A percentile compares a stretch with the other conserved stretches of the same genome.
These are phyloP conservation scores for Hemitrygon akajei DNA, from an alignment of 2,797 vertebrate species.

Conservation along the genomic window DNA sequence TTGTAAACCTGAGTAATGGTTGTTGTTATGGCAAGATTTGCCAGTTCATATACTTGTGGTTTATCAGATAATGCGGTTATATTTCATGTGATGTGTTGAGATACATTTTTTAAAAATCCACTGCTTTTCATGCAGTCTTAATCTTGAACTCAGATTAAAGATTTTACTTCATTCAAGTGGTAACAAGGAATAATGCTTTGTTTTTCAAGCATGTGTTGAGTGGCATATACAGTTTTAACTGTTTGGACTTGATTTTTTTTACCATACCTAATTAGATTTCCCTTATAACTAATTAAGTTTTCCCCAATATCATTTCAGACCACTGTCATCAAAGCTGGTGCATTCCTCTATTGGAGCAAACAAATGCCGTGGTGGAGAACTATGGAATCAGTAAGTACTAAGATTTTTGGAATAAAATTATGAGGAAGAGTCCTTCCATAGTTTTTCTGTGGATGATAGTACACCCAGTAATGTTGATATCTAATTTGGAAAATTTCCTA, in stretches of 20 bases:
- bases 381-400: slow-evolving; percentile 74
- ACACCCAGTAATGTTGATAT: background rate
- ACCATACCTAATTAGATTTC: no score
- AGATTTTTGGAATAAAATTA: background rate
- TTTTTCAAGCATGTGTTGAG: background rate
- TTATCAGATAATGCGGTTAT: no score
- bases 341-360: slow-evolving; percentile 37
- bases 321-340: slow-evolving; percentile 3
- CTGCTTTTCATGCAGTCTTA: background rate
- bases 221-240: background rate
- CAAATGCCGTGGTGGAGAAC: slow-evolving; percentile 61
- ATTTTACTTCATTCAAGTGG: background rate
- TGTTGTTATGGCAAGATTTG: background rate
- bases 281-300: background rate
- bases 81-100: background rate
- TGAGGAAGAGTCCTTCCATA: background rate
- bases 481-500: background rate
- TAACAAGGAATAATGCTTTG: background rate
- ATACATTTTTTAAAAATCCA: background rate
- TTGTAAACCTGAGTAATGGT: background rate
- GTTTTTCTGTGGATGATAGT: background rate
- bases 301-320: slow-evolving; percentile 20
- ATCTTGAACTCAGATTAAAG: background rate
- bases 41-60: background rate
- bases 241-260: background rate